Percentiles rank a stretch among this genome's conserved stretches.
Conservation (phyloP, 2,113 vertebrate species). For the Labeo rohita region DNA sequence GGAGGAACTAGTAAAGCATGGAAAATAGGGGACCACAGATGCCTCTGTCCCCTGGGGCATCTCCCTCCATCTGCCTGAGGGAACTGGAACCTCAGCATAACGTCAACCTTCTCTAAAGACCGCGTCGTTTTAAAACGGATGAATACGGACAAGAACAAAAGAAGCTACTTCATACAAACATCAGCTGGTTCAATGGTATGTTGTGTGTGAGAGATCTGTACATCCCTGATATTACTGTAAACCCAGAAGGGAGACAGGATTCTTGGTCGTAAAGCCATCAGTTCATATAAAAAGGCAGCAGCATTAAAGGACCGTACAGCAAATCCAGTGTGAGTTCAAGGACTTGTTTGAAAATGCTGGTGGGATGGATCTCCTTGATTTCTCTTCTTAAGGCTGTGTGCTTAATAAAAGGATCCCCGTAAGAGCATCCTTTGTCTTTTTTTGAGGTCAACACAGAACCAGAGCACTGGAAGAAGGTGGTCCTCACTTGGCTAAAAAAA, state of each 20-base stretch:
- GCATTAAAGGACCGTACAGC: slow-evolving; percentile 56
- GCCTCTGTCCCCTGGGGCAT: slow-evolving; percentile 45
- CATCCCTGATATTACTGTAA: slow-evolving; percentile 60
- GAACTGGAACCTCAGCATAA: slow-evolving; percentile 17
- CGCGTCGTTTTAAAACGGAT: slow-evolving; percentile 11
- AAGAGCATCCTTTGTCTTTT: not conserved
- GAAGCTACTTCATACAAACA: slow-evolving; percentile 56
- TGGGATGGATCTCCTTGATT: slow-evolving; percentile 6
- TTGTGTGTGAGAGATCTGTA: slow-evolving; percentile 47
- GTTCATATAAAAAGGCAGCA: slow-evolving; percentile 56
- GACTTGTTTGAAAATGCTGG: slow-evolving; percentile 31
- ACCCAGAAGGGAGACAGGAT: slow-evolving; percentile 48
- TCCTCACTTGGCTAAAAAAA: not conserved
- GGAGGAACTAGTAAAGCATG: slow-evolving; percentile 52
- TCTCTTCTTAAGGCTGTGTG: slow-evolving; percentile 48
- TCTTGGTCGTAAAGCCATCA: slow-evolving; percentile 56
- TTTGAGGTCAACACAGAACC: not conserved
- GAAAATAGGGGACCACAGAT: slow-evolving; percentile 50
- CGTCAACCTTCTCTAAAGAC: slow-evolving; percentile 33
- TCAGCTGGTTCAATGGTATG: slow-evolving; percentile 53
- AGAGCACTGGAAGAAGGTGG: slow-evolving; percentile 5
- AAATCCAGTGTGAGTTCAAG: slow-evolving; percentile 59
- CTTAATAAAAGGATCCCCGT: slow-evolving; percentile 14
- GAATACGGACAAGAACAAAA: slow-evolving; percentile 28
- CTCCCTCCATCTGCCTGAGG: slow-evolving; percentile 47